Evolutionary conservation across 2,113 vertebrate species (phyloP).

Genomic region (Sardina pilchardus): DNA sequence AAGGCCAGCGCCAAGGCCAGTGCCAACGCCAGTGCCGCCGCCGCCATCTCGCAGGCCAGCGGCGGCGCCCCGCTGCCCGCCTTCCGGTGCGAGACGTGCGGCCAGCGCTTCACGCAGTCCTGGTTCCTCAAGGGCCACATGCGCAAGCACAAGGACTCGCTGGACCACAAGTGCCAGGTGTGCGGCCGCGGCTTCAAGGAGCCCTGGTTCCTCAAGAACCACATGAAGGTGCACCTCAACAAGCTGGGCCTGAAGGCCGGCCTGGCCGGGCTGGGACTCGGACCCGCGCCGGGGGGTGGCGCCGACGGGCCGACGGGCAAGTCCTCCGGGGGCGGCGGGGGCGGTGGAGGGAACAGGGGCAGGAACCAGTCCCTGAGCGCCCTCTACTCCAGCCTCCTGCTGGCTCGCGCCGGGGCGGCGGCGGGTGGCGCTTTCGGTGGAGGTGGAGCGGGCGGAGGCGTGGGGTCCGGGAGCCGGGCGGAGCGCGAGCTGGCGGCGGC

Average conservation of each 20-base stretch:
- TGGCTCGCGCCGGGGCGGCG: conserved; percentile 63
- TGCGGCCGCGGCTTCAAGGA: conserved; percentile 93
- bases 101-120: conserved; percentile 90
- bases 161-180: conserved; percentile 90
- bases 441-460: conserved; percentile 48
- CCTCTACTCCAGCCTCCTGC: conserved; percentile 82
- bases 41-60: conserved; percentile 12
- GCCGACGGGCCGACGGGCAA: background rate
- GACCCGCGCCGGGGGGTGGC: background rate
- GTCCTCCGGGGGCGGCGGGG: background rate
- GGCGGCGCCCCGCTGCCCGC: conserved; percentile 54
- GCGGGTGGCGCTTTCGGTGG: background rate
- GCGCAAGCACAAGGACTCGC: conserved; percentile 92
- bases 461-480: conserved; percentile 51
- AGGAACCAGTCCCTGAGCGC: conserved; percentile 77
- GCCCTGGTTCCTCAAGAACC: conserved; percentile 94
- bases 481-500: conserved; percentile 37
- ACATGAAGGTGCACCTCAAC: conserved; percentile 95
- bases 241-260: conserved; percentile 81
- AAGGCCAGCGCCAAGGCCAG: conserved; percentile 40
- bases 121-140: conserved; percentile 95
- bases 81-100: conserved; percentile 84
- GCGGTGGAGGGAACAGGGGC: conserved; percentile 27
- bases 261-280: conserved; percentile 47
- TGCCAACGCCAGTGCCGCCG: conserved; percentile 46